Evolutionary conservation across 2,113 vertebrate genomes (phyloP).

Genomic region (Coturnix japonica): DNA sequence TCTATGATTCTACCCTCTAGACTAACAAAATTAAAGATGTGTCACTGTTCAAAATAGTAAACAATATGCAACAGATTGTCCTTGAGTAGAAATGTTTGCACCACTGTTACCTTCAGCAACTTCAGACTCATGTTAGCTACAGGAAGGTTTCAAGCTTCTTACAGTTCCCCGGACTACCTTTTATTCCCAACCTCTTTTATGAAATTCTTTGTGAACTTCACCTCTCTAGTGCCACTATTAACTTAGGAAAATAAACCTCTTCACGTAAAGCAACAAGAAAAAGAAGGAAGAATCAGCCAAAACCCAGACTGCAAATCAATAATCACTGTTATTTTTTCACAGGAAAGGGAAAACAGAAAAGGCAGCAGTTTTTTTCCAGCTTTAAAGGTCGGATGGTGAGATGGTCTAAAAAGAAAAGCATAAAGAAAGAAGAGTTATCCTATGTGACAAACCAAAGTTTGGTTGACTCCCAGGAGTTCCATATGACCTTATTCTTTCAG

Average conservation of each 20-base stretch:
- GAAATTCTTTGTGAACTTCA: not conserved
- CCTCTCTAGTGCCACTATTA: not conserved
- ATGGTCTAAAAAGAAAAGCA: not conserved
- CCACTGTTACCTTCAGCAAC: not conserved
- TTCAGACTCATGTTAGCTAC: not conserved
- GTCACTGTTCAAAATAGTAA: not conserved
- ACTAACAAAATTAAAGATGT: not conserved
- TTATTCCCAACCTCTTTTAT: not conserved
- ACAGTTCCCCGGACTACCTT: not conserved
- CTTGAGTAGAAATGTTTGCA: not conserved
- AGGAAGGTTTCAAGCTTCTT: not conserved
- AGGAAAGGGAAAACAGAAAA: not conserved
- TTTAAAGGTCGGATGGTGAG: not conserved
- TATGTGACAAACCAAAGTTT: not conserved
- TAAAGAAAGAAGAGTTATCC: not conserved
- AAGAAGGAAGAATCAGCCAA: not conserved
- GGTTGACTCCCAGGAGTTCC: not conserved
- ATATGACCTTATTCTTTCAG: conserved; percentile 17
- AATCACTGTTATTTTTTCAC: not conserved
- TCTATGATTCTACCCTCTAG: not conserved
- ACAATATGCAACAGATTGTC: not conserved
- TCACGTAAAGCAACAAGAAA: not conserved
- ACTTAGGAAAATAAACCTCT: not conserved
- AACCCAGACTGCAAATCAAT: not conserved
- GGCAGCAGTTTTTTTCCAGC: not conserved